phyloP scores from a whole-genome alignment of 2,888 invertebrate species.

The Conus canariensis region DNA sequence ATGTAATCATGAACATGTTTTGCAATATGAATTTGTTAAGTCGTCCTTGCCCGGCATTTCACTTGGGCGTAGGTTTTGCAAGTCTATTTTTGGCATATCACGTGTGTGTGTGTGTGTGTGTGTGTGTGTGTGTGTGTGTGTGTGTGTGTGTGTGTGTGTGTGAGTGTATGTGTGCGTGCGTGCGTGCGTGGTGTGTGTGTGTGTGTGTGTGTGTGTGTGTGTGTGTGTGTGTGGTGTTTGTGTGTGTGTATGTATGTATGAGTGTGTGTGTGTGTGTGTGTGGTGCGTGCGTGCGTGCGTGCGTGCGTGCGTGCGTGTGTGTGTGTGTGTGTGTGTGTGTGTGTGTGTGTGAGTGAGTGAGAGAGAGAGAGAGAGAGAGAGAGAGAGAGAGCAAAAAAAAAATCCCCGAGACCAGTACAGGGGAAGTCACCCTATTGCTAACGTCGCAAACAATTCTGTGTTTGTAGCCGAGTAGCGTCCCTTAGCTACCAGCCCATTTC shows the following conservation, averaged over 20 bases:
- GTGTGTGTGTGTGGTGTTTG: background rate
- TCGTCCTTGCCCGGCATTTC: too few relatives aligned
- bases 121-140: slow-evolving; percentile 6
- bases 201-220: slow-evolving; percentile 1
- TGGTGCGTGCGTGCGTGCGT: background rate
- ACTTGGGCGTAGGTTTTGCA: too few relatives aligned
- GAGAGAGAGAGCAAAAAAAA: background rate
- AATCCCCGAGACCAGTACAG: background rate
- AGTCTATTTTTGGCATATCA: too few relatives aligned
- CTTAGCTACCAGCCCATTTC: too few relatives aligned
- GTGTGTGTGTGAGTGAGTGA: background rate
- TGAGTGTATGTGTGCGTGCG: too few relatives aligned
- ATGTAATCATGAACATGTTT: too few relatives aligned
- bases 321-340: background rate
- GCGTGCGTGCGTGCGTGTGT: background rate
- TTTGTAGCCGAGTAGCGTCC: too few relatives aligned
- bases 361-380: background rate
- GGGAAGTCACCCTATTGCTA: too few relatives aligned
- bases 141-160: slow-evolving; percentile 5
- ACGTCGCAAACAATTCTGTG: too few relatives aligned
- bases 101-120: background rate
- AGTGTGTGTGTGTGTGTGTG: slow-evolving; percentile 5
- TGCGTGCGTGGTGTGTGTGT: slow-evolving; percentile 10
- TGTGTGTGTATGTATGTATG: background rate
- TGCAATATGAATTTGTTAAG: too few relatives aligned